Base-by-base conservation (phyloP, 1,140 invertebrate species). In the Venturia canescens region DNA sequence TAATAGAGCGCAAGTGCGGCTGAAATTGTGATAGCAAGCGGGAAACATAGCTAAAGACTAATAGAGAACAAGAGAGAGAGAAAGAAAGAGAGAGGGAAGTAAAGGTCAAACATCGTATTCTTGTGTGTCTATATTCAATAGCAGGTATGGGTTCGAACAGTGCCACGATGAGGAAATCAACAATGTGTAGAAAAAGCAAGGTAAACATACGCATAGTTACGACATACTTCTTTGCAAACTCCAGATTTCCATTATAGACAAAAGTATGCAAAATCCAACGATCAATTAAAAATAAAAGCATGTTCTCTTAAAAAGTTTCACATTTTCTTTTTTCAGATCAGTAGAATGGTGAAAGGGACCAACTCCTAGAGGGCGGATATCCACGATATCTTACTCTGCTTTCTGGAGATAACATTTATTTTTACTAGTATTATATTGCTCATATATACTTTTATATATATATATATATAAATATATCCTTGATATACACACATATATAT, bases 321-420 rank as follows among this genome's bases (percentile, higher is more conserved):
- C 34, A 34, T 26, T 67, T 76, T 72, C n/a, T n/a, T 77, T 87
- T 87, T 71, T 34, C 81, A 88, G 87, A 83, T 88, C 78, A 81
- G 72, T 83, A 86, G 83, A 87, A 85, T 84, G 82, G 83, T 84
- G 83, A 81, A 66, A 38, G 80, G 81, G 82, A 84, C 81, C 6
- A 82, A 86, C 74, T 83, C 83, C 72, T 86, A 88, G 82, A 78
- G 80, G 79, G 31, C 34, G 15, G 60, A 48, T 26, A 67, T 11
- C 50, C 63, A 57, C 31, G 29, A 76, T 71, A 63, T 76, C 71
- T 7, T 66, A 29, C 2, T 34, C 21, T 67, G 16, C 53, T 44
- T 44, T 53, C 74, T 50, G 79, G 77, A 84, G 82, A 53, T 53
- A 44, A 44, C n/a, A n/a, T n/a, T n/a, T n/a, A n/a, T 34, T 34